Conservation (phyloP, 2,888 invertebrate species). For the Acrobasis suavella region DNA sequence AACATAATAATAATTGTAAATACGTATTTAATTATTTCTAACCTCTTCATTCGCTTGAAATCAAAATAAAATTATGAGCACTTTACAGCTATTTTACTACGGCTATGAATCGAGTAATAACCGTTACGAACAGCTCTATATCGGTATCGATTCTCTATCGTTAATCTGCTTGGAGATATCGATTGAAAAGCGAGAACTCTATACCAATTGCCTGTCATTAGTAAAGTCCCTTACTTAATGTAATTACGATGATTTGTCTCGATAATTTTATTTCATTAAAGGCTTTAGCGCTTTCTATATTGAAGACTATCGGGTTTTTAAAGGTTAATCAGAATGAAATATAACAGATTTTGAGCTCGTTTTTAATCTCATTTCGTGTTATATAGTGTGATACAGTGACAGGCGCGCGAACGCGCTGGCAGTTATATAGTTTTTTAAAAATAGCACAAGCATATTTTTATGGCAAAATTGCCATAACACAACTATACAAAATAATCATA, state of each 20-base stretch:
- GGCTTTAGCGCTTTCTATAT: not conserved
- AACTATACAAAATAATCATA: too few relatives aligned
- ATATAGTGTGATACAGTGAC: too few relatives aligned
- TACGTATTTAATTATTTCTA: too few relatives aligned
- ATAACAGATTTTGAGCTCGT: not conserved
- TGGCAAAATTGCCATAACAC: too few relatives aligned
- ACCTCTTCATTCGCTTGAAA: too few relatives aligned
- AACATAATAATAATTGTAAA: too few relatives aligned
- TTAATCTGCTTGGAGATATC: constrained; percentile 30
- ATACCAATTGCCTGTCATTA: constrained; percentile 33
- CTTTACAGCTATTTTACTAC: not conserved
- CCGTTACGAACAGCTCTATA: constrained; percentile 3
- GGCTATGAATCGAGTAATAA: constrained; percentile 2
- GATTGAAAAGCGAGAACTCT: constrained; percentile 21
- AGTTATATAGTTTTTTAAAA: too few relatives aligned
- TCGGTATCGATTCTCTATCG: constrained; percentile 27
- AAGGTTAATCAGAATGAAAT: not conserved
- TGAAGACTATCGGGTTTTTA: not conserved
- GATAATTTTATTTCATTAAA: constrained; percentile 8
- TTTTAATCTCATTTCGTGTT: not conserved
- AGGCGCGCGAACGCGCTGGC: too few relatives aligned
- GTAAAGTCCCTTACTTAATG: constrained; percentile 26
- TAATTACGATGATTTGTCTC: constrained; percentile 14
- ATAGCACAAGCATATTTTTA: too few relatives aligned
- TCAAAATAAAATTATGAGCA: too few relatives aligned